Conservation (phyloP, 2,113 vertebrate genomes). For the Rhinogobius similis region DNA sequence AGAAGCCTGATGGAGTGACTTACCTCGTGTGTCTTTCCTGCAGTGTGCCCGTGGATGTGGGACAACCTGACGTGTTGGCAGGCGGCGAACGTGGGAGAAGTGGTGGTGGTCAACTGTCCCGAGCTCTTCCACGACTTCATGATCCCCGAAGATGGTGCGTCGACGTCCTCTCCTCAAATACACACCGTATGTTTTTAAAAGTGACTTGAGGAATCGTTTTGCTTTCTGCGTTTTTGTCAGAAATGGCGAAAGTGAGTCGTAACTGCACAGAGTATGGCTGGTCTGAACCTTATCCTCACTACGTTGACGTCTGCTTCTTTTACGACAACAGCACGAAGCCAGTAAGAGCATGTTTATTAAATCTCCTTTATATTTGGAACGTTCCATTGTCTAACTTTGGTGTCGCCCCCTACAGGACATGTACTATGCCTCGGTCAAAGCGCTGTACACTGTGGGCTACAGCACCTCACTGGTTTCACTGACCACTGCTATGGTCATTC, state of each 20-base stretch:
- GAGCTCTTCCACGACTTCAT: conserved; percentile 86
- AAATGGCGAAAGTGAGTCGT: conserved; percentile 83
- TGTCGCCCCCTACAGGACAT: conserved; percentile 77
- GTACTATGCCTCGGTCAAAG: conserved; percentile 92
- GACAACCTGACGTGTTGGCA: conserved; percentile 97
- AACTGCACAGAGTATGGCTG: conserved; percentile 95
- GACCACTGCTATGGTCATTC: conserved; percentile 95
- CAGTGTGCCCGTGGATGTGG: conserved; percentile 93
- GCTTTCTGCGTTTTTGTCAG: conserved; percentile 52
- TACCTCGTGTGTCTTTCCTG: background rate
- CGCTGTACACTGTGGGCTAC: conserved; percentile 96
- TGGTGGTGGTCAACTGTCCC: conserved; percentile 88
- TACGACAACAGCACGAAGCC: conserved; percentile 82
- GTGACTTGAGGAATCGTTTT: background rate
- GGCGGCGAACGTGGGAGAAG: conserved; percentile 83
- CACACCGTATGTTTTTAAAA: background rate
- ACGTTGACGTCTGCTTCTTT: conserved; percentile 88
- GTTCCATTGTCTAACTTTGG: background rate
- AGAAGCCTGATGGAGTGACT: background rate
- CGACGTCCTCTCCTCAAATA: background rate
- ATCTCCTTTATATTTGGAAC: background rate
- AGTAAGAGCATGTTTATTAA: conserved; percentile 42
- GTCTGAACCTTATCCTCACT: conserved; percentile 94
- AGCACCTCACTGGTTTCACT: conserved; percentile 96
- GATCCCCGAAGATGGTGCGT: conserved; percentile 87